Conservation (phyloP, 2,113 vertebrate species). For the Enhydra lutris region DNA sequence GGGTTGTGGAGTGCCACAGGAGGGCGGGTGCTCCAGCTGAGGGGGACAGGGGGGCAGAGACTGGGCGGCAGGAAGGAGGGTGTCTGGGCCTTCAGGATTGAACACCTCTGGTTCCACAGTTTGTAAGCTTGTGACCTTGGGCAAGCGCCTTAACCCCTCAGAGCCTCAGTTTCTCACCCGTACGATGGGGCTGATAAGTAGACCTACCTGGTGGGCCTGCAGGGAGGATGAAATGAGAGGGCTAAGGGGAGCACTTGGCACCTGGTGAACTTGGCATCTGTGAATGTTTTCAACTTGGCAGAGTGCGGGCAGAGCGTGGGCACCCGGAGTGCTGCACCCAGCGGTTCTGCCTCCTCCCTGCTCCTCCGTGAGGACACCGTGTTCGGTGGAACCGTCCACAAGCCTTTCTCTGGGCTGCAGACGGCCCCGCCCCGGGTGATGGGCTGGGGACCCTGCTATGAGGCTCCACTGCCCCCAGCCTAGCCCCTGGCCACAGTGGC, state of each 20-base stretch:
- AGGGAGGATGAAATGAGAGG: not conserved
- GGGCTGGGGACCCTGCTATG: fast-evolving
- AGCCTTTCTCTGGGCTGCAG: not conserved
- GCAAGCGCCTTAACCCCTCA: not conserved
- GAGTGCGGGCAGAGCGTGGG: not conserved
- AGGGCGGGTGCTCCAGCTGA: fast-evolving
- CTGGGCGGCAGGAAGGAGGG: not conserved
- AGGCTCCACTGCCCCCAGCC: not conserved
- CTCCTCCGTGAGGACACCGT: not conserved
- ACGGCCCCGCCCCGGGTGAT: not conserved
- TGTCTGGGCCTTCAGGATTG: not conserved
- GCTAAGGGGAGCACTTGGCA: not conserved
- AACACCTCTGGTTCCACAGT: not conserved
- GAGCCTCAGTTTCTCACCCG: not conserved
- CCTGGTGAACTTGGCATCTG: not conserved
- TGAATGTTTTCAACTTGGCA: not conserved
- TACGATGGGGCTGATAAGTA: not conserved
- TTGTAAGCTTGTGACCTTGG: not conserved
- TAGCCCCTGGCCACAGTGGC: not conserved
- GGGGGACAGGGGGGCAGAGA: not conserved
- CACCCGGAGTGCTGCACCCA: not conserved
- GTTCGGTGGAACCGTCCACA: not conserved
- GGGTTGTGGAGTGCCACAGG: not conserved
- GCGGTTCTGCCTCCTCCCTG: not conserved
- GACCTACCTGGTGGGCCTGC: not conserved